These are phyloP conservation scores for Scaptodrosophila lebanonensis DNA, from an alignment of 1,140 invertebrate genomes.

Conservation along the genomic window DNA sequence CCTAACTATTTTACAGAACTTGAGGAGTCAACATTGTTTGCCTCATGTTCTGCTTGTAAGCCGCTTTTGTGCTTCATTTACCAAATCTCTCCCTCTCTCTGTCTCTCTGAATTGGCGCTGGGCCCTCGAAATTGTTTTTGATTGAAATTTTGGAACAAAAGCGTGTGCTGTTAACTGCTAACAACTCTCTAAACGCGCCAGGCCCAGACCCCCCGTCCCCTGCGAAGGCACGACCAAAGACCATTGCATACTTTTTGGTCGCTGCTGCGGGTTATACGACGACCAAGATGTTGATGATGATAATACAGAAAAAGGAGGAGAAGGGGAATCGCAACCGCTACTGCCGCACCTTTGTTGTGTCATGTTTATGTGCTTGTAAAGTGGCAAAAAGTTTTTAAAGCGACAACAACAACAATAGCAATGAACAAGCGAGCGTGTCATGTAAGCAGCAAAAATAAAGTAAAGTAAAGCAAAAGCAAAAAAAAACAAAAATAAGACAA, in stretches of 20 bases:
- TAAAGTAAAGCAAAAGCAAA: too few relatives aligned
- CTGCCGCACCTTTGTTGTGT: constrained; percentile 40
- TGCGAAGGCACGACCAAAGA: too few relatives aligned
- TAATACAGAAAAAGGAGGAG: too few relatives aligned
- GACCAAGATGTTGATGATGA: too few relatives aligned
- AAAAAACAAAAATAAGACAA: constrained; percentile 23
- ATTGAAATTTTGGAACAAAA: constrained; percentile 69
- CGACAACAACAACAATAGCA: constrained; percentile 6
- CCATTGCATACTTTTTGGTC: constrained; percentile 28
- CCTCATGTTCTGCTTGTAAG: constrained; percentile 13
- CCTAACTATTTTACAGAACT: too few relatives aligned
- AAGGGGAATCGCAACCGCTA: too few relatives aligned
- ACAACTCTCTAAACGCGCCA: constrained; percentile 13
- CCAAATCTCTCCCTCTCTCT: too few relatives aligned
- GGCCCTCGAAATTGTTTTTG: constrained; percentile 56
- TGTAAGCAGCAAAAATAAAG: too few relatives aligned
- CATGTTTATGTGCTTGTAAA: constrained; percentile 29
- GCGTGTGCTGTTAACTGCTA: constrained; percentile 23
- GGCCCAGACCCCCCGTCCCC: constrained; percentile 34
- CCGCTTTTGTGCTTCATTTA: constrained; percentile 20
- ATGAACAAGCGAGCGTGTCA: too few relatives aligned
- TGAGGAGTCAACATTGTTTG: constrained; percentile 1
- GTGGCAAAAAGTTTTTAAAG: constrained; percentile 37
- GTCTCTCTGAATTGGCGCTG: too few relatives aligned
- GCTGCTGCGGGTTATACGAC: constrained; percentile 29